Base-by-base conservation (phyloP, 1,140 invertebrate species). In the Papilio glaucus region DNA sequence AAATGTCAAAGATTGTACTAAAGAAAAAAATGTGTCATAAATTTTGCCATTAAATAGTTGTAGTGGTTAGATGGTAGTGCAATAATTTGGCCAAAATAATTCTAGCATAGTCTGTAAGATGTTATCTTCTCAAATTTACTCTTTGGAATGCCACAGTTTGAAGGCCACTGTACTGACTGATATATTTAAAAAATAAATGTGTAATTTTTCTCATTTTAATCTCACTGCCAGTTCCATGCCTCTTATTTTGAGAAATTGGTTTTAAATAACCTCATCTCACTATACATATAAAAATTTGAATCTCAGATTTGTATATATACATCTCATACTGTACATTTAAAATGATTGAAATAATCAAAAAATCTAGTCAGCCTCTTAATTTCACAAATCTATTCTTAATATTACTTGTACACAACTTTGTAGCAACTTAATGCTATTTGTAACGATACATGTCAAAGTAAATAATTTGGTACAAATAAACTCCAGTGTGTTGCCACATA, bases 51-150 rank as follows among this genome's bases (percentile, higher is more conserved):
- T 75, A 71, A 33, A 62, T 74, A 57, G 37, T 26, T 68, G 21
- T 57, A 57, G 49, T 77, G 67, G 33, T 72, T 74, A 72, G 72
- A 61, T 74, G 39, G 49, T 80, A 77, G 81, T 83, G 81, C 81
- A 83, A 83, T 83, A 80, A 71, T 61, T 74, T 71, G 72, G 79
- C 81, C 79, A 83, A 83, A 83, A 71, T 83, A 76, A 74, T 53
- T 71, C 57, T 73, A 72, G 33, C 13, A 9, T 60, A 45, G 42
- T 72, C n/a, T 62, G 18, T 68, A 63, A 72, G 62, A 49, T 62
- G 37, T 72, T 69, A 38, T 39, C 13, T 37, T 61, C 38, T 42
- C 29, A 73, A 67, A 72, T 62, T 63, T 72, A 63, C 57, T 29
- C 13, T 72, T 72, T 63, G 49, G 60, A 76, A 68, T 53, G 62